Conservation (phyloP, 2,797 vertebrate genomes). For the Malurus splendens region DNA sequence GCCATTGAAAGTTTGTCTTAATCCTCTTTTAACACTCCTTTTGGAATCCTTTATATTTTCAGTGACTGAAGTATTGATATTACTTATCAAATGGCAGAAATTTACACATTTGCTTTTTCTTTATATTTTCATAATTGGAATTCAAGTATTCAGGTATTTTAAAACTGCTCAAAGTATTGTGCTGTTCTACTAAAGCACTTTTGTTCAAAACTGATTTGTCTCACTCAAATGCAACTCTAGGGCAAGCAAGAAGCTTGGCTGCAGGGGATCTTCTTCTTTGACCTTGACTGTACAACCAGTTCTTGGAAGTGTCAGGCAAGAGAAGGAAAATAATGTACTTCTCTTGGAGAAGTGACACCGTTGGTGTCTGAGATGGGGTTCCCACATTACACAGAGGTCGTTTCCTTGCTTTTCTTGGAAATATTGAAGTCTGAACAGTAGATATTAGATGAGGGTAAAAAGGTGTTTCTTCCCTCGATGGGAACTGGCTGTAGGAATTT, state of each 20-base stretch:
- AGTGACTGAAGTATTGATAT: background rate
- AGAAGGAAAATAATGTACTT: background rate
- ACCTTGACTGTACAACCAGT: background rate
- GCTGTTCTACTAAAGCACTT: background rate
- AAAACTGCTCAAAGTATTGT: background rate
- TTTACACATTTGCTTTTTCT: rapidly evolving
- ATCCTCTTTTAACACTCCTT: background rate
- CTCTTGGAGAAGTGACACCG: background rate
- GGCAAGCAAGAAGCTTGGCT: background rate
- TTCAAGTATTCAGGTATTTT: background rate
- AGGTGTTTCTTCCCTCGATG: background rate
- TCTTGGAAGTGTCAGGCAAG: background rate
- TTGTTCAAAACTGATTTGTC: background rate
- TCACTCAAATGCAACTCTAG: background rate
- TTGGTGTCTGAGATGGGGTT: background rate
- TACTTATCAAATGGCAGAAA: background rate
- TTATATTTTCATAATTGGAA: background rate
- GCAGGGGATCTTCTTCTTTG: background rate
- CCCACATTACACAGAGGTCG: background rate
- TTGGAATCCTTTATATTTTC: background rate
- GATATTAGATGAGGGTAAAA: background rate
- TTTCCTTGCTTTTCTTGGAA: background rate
- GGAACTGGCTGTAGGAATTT: background rate
- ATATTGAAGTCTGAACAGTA: background rate
- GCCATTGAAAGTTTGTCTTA: background rate